phyloP scores from a whole-genome alignment of 1,140 invertebrate species.

The Pinna nobilis region DNA sequence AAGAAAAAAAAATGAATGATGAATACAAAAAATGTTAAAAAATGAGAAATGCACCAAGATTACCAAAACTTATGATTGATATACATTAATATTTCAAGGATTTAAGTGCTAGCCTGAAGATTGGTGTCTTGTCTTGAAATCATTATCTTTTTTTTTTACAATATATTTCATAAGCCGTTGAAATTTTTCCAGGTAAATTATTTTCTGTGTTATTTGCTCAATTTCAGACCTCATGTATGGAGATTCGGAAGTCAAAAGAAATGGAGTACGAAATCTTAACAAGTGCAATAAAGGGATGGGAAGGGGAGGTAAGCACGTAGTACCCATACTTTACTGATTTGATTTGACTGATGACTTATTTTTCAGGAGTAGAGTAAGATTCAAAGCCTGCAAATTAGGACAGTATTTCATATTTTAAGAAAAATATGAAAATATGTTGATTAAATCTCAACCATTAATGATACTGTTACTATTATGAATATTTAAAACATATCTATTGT shows the following conservation, averaged over 20 bases:
- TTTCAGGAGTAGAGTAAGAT: too few relatives aligned
- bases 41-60: not conserved
- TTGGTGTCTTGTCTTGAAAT: not conserved
- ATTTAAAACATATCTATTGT: too few relatives aligned
- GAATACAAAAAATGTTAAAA: too few relatives aligned
- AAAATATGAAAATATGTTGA: too few relatives aligned
- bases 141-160: not conserved
- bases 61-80: not conserved
- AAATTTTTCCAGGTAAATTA: not conserved
- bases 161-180: not conserved
- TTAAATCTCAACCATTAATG: too few relatives aligned
- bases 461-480: too few relatives aligned
- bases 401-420: too few relatives aligned
- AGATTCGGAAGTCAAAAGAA: slow-evolving; percentile 94
- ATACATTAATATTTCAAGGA: not conserved
- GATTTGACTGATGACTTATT: too few relatives aligned
- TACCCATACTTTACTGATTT: too few relatives aligned
- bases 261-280: slow-evolving; percentile 95
- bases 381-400: too few relatives aligned
- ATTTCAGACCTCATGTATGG: slow-evolving; percentile 86
- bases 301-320: slow-evolving; percentile 84
- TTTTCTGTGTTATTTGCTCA: slow-evolving; percentile 31
- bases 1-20: too few relatives aligned
- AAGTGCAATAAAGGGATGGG: slow-evolving; percentile 94
- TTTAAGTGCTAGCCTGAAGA: not conserved